These are phyloP conservation scores for Stigmatopora argus DNA, from an alignment of 2,113 vertebrate genomes.

Conservation along the genomic window DNA sequence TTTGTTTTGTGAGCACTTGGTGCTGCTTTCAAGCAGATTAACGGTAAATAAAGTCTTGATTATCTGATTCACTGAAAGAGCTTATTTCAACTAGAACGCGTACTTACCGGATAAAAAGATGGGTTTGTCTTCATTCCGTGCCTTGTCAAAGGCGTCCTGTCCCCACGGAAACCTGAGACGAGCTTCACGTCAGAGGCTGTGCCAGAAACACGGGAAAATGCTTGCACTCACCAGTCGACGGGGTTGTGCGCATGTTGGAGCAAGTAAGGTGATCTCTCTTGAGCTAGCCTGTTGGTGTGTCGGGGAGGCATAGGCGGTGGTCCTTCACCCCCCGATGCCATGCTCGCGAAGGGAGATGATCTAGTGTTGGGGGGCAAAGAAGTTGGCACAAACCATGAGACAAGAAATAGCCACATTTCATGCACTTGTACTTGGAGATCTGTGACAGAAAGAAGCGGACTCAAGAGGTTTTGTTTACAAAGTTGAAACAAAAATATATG, in stretches of 20 bases:
- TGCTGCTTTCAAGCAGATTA: too few relatives aligned
- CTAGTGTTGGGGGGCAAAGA: constrained; percentile 38
- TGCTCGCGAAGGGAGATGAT: constrained; percentile 55
- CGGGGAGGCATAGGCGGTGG: constrained; percentile 23
- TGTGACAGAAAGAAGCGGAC: too few relatives aligned
- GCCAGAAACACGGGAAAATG: background rate
- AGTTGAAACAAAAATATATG: too few relatives aligned
- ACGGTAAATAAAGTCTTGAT: too few relatives aligned
- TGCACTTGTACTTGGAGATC: too few relatives aligned
- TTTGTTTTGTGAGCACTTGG: too few relatives aligned
- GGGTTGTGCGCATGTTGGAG: constrained; percentile 92
- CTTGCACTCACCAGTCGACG: constrained; percentile 82
- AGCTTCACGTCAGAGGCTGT: background rate
- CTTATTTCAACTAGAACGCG: constrained; percentile 69
- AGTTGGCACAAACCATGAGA: too few relatives aligned
- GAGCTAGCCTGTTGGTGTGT: constrained; percentile 77
- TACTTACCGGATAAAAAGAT: constrained; percentile 94
- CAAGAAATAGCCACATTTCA: too few relatives aligned
- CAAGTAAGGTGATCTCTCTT: constrained; percentile 85
- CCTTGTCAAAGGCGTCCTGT: constrained; percentile 87
- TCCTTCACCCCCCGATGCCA: constrained; percentile 72
- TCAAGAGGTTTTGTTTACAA: too few relatives aligned
- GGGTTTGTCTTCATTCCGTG: constrained; percentile 82
- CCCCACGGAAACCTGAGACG: constrained; percentile 85
- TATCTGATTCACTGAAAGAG: too few relatives aligned